These are phyloP conservation scores for Norana najaformis DNA, from an alignment of 2,888 invertebrate genomes.

Conservation along the genomic window DNA sequence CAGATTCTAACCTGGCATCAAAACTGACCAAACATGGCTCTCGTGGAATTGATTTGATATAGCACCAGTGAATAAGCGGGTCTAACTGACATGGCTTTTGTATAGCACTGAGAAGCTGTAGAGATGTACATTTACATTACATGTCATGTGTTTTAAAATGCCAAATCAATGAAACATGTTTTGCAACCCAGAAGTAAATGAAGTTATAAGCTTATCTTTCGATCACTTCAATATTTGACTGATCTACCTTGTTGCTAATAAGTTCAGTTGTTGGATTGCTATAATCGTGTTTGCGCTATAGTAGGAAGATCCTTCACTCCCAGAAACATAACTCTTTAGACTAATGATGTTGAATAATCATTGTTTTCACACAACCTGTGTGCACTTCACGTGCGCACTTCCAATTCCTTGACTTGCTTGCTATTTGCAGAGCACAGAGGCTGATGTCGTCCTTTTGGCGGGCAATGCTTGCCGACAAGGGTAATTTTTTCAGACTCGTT, in stretches of 20 bases:
- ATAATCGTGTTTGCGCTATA: neutral
- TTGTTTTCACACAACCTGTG: neutral
- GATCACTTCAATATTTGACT: neutral
- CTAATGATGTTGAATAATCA: neutral
- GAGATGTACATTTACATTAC: too few species aligned
- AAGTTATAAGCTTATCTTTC: neutral
- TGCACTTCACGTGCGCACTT: too few species aligned
- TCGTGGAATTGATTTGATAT: too few species aligned
- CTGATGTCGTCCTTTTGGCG: neutral
- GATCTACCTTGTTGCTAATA: neutral
- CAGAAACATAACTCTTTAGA: neutral
- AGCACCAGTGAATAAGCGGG: too few species aligned
- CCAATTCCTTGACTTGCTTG: conserved; percentile 1
- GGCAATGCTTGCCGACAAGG: conserved; percentile 13
- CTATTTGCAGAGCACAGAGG: neutral
- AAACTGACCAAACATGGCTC: too few species aligned
- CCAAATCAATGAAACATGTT: neutral
- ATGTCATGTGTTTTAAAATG: neutral
- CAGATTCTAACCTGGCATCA: too few species aligned
- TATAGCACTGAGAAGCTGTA: too few species aligned
- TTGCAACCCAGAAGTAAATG: neutral
- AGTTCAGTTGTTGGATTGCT: neutral
- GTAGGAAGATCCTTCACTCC: neutral
- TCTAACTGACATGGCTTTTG: too few species aligned
- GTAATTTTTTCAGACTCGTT: neutral